These are phyloP conservation scores for Sparidentex hasta DNA, from an alignment of 2,797 vertebrate genomes.

Conservation along the genomic window DNA sequence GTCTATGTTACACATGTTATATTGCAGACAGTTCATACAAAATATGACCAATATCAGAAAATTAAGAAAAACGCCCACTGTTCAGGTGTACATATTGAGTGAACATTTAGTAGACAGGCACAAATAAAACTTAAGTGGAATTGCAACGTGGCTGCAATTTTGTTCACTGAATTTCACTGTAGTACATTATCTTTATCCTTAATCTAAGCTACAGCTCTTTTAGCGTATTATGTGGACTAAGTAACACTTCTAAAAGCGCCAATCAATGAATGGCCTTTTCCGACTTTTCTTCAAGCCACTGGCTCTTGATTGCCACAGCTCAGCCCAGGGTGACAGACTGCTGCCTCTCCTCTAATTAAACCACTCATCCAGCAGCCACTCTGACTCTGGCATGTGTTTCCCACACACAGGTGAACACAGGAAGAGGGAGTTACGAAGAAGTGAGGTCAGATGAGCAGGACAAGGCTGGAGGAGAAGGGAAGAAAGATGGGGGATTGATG, in stretches of 20 bases:
- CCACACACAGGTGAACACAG: slow-evolving; percentile 53
- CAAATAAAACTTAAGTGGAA: neutral
- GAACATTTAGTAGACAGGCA: neutral
- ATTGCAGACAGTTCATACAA: neutral
- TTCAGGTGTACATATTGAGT: neutral
- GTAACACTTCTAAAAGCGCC: slow-evolving; percentile 61
- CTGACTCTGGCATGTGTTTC: slow-evolving; percentile 64
- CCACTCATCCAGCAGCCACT: slow-evolving; percentile 54
- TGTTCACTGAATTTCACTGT: slow-evolving; percentile 18
- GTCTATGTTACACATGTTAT: neutral
- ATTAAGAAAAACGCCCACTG: neutral
- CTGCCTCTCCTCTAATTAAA: slow-evolving; percentile 75
- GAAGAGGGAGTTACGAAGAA: slow-evolving; percentile 4
- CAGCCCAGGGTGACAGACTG: slow-evolving; percentile 67
- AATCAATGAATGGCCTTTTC: slow-evolving; percentile 68
- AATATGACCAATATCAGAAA: neutral
- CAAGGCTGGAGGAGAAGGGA: slow-evolving; percentile 14
- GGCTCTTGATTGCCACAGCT: slow-evolving; percentile 67
- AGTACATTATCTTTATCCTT: slow-evolving; percentile 51
- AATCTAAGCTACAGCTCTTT: slow-evolving; percentile 56
- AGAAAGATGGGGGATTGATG: slow-evolving; percentile 29
- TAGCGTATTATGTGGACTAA: slow-evolving; percentile 40
- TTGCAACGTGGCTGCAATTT: slow-evolving; percentile 23
- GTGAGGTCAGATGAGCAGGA: slow-evolving; percentile 48
- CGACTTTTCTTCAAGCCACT: slow-evolving; percentile 61